Conservation (phyloP, 2,888 invertebrate species). For the Platycnemis pennipes region DNA sequence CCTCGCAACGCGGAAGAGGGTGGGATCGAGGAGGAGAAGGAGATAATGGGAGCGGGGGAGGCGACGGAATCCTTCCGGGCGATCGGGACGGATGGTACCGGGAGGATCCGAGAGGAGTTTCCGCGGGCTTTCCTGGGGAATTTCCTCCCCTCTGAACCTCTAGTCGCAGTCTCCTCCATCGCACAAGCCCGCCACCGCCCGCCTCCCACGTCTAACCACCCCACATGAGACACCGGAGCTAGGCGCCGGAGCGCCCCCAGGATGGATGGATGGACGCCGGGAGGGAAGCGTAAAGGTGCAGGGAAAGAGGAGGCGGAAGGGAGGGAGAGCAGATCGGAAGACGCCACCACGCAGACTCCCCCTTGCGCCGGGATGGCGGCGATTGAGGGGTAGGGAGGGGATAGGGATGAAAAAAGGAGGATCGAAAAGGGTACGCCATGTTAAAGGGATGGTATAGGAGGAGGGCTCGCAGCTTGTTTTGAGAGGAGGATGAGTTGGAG, state of each 20-base stretch:
- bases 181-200: not conserved
- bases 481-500: not conserved
- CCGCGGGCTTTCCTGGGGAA: slow-evolving; percentile 9
- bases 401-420: not conserved
- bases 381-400: not conserved
- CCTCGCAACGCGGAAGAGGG: slow-evolving; percentile 14
- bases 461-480: not conserved
- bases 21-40: not conserved
- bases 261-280: not conserved
- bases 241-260: slow-evolving; percentile 33
- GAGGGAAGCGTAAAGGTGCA: not conserved
- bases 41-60: slow-evolving; percentile 2
- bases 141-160: not conserved
- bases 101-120: not conserved
- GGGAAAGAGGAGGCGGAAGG: not conserved
- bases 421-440: not conserved
- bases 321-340: not conserved
- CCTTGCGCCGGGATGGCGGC: slow-evolving; percentile 59
- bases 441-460: not conserved
- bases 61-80: not conserved
- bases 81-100: too few relatives aligned
- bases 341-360: slow-evolving; percentile 55
- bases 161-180: not conserved
- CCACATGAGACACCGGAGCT: slow-evolving; percentile 14
- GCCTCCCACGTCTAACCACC: not conserved